These are phyloP conservation scores for Polyodon spathula DNA, from an alignment of 2,113 vertebrate species.

Conservation along the genomic window DNA sequence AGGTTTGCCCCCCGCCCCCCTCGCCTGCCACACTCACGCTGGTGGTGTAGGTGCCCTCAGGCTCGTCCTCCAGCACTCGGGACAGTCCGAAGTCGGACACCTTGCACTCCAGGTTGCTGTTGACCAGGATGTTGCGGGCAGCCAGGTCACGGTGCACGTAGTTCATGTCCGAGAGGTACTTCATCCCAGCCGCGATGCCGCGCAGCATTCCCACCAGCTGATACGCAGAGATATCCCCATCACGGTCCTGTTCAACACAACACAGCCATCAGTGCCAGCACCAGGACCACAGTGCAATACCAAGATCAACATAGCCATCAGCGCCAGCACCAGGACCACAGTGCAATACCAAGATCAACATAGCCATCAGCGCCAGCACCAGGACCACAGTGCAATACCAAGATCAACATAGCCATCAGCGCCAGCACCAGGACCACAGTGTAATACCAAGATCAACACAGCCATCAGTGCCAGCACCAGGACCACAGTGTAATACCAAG, in stretches of 20 bases:
- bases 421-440: too few species aligned
- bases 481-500: too few species aligned
- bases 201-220: conserved; percentile 90
- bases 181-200: conserved; percentile 87
- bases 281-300: too few species aligned
- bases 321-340: too few species aligned
- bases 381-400: too few species aligned
- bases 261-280: too few species aligned
- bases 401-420: too few species aligned
- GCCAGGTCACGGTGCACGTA: too few species aligned
- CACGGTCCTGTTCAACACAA: conserved; percentile 84
- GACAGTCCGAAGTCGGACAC: conserved; percentile 94
- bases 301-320: too few species aligned
- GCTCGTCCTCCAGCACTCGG: conserved; percentile 85
- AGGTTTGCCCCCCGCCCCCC: too few species aligned
- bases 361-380: too few species aligned
- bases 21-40: conserved; percentile 68
- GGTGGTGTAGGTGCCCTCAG: conserved; percentile 92
- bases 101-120: conserved; percentile 86
- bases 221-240: conserved; percentile 73
- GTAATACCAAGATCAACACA: not conserved
- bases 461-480: too few species aligned
- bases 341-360: not conserved
- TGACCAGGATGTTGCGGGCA: conserved; percentile 89
- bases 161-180: conserved; percentile 94